These are phyloP conservation scores for Pristionchus entomophagus DNA, from an alignment of 2,888 invertebrate genomes.

Conservation along the genomic window DNA sequence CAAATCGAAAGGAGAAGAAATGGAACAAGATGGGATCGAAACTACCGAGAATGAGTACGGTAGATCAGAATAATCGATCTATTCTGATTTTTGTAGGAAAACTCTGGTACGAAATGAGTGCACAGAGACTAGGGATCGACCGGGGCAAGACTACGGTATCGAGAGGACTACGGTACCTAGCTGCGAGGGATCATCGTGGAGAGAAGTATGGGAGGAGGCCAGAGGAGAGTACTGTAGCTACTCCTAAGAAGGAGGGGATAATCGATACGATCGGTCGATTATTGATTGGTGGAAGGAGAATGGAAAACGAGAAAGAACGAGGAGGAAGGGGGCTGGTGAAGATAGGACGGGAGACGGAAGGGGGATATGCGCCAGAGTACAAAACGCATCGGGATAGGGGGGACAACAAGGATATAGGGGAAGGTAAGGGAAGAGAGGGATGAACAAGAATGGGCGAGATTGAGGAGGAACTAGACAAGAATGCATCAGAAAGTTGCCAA, in stretches of 20 bases:
- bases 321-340: not conserved
- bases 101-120: not conserved
- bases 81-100: not conserved
- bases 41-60: not conserved
- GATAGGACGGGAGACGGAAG: not conserved
- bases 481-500: not conserved
- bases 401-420: not conserved
- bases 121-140: not conserved
- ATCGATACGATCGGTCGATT: slow-evolving; percentile 28
- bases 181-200: not conserved
- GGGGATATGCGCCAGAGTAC: not conserved
- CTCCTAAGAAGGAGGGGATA: slow-evolving; percentile 41
- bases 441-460: not conserved
- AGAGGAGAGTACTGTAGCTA: not conserved
- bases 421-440: not conserved
- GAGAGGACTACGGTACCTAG: slow-evolving; percentile 6
- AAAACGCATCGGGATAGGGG: not conserved
- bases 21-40: not conserved
- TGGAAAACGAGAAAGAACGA: not conserved
- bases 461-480: not conserved
- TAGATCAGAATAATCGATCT: not conserved
- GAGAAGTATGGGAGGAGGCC: not conserved
- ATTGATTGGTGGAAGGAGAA: not conserved
- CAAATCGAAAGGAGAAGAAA: not conserved
- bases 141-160: slow-evolving; percentile 36